These are phyloP conservation scores for Patiria miniata DNA, from an alignment of 35 echinoderm and acorn worm genomes.

Conservation along the genomic window DNA sequence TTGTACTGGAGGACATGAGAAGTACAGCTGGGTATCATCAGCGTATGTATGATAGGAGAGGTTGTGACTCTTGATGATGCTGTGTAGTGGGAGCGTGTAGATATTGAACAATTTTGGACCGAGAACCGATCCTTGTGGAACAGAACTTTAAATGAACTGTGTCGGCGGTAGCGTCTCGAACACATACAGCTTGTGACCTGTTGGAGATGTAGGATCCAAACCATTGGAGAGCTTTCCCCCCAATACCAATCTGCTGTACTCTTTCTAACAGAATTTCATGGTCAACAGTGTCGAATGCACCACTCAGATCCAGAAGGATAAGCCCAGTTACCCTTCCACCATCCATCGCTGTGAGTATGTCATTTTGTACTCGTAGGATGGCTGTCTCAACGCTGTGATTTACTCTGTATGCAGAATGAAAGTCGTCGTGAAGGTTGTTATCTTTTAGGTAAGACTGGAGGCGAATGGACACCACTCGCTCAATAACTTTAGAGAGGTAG, in stretches of 20 bases:
- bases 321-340: slow-evolving; percentile 60
- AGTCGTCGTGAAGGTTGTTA: slow-evolving; percentile 50
- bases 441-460: slow-evolving; percentile 43
- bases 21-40: slow-evolving; percentile 48
- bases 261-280: slow-evolving; percentile 63
- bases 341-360: slow-evolving; percentile 64
- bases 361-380: slow-evolving; percentile 65
- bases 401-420: slow-evolving; percentile 73
- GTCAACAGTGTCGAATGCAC: slow-evolving; percentile 75
- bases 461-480: slow-evolving; percentile 43
- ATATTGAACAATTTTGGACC: slow-evolving; percentile 50
- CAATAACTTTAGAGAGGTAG: slow-evolving; percentile 65
- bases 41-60: slow-evolving; percentile 48
- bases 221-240: slow-evolving; percentile 58
- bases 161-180: slow-evolving; percentile 36
- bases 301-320: slow-evolving; percentile 65
- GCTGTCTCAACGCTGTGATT: slow-evolving; percentile 77
- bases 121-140: slow-evolving; percentile 69
- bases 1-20: slow-evolving; percentile 41
- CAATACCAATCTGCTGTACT: slow-evolving; percentile 50
- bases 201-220: slow-evolving; percentile 62
- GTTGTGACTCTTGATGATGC: slow-evolving; percentile 53
- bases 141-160: slow-evolving; percentile 43
- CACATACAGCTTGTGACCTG: slow-evolving; percentile 50
- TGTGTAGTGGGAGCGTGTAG: slow-evolving; percentile 47